These are phyloP conservation scores for Maccullochella peelii DNA, from an alignment of 2,113 vertebrate genomes.

Conservation along the genomic window DNA sequence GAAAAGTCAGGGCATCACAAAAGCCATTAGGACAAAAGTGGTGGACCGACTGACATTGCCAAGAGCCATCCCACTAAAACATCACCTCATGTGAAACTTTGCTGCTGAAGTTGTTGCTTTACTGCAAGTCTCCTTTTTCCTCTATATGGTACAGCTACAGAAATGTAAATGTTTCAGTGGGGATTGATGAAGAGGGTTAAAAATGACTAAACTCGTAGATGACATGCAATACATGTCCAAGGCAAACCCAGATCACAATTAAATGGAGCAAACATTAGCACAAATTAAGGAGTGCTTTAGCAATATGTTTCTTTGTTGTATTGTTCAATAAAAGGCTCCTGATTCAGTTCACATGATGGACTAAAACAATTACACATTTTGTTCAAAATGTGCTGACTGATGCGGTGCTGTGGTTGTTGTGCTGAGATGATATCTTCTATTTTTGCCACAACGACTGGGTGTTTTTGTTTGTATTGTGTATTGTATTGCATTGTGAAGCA, in stretches of 20 bases:
- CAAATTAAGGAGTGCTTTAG: constrained; percentile 5
- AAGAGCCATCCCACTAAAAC: not conserved
- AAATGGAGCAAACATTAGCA: constrained; percentile 7
- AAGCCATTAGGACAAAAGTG: not conserved
- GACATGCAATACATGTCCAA: not conserved
- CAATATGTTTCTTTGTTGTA: not conserved
- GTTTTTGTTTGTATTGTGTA: not conserved
- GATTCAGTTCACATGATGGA: not conserved
- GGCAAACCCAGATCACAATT: not conserved
- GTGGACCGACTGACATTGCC: not conserved
- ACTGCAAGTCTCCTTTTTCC: not conserved
- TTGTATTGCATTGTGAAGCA: not conserved
- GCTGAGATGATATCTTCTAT: constrained; percentile 1
- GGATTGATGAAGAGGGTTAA: not conserved
- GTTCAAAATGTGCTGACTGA: constrained; percentile 5
- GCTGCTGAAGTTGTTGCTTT: no score
- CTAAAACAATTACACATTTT: constrained; percentile 26
- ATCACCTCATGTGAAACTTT: not conserved
- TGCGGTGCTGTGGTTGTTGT: not conserved
- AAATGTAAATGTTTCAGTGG: not conserved
- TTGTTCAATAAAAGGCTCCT: constrained; percentile 5
- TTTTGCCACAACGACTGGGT: not conserved
- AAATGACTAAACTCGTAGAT: not conserved
- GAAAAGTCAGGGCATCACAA: not conserved
- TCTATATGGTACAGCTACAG: not conserved